Evolutionary conservation across 92 coral and sea anemone genomes (phyloP).

Genomic region (Desmophyllum pertusum): DNA sequence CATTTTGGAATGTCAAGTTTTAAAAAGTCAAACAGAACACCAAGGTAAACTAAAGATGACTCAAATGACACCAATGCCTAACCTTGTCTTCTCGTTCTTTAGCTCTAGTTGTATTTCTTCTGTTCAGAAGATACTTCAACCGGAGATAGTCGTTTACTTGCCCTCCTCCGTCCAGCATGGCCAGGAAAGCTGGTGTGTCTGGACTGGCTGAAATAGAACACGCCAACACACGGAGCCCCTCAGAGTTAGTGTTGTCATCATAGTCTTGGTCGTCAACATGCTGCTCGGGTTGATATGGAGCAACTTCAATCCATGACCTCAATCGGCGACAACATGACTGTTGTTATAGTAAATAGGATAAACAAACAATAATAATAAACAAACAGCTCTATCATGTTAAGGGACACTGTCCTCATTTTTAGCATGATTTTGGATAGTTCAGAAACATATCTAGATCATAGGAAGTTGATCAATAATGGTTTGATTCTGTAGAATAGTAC

Average conservation of each 20-base stretch:
- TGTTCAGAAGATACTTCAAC: constrained; percentile 76
- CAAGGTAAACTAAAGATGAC: background rate
- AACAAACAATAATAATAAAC: background rate
- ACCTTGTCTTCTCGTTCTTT: constrained; percentile 95
- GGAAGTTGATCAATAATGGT: too few relatives aligned
- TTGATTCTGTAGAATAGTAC: too few relatives aligned
- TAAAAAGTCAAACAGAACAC: background rate
- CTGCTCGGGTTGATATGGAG: constrained; percentile 97
- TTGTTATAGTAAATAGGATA: background rate
- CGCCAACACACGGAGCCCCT: constrained; percentile 92
- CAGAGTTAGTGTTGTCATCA: constrained; percentile 75
- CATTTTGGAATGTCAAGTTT: too few relatives aligned
- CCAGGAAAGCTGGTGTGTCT: constrained; percentile 84
- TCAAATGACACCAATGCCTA: background rate
- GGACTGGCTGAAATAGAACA: constrained; percentile 77
- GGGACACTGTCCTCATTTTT: too few relatives aligned
- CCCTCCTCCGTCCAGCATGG: constrained; percentile 96
- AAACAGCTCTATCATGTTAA: too few relatives aligned
- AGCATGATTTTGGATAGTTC: too few relatives aligned
- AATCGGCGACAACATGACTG: constrained; percentile 78
- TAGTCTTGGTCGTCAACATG: constrained; percentile 84
- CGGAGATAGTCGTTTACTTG: constrained; percentile 90
- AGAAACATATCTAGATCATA: too few relatives aligned
- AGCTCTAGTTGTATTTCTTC: constrained; percentile 73
- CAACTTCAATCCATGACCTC: constrained; percentile 88